phyloP scores from a whole-genome alignment of 1,140 invertebrate species.

The Pteromalus puparum region DNA sequence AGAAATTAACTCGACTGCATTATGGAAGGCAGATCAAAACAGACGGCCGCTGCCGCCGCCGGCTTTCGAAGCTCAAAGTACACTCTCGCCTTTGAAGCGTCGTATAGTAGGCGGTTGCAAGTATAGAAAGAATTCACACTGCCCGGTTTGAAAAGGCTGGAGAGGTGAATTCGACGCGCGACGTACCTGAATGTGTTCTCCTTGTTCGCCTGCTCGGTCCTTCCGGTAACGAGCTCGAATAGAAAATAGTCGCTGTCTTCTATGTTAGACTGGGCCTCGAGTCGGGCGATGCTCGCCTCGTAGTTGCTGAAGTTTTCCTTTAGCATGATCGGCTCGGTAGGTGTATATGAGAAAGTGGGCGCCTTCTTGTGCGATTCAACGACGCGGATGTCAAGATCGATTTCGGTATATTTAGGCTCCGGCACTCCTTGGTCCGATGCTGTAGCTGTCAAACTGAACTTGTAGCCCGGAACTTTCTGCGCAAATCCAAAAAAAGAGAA shows the following conservation, averaged over 20 bases:
- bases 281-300: conserved; percentile 79
- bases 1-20: too few species aligned
- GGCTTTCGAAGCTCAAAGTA: too few species aligned
- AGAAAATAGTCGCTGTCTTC: conserved; percentile 81
- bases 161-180: background rate
- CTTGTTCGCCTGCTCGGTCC: conserved; percentile 90
- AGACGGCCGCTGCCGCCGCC: too few species aligned
- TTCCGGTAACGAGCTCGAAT: conserved; percentile 87
- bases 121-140: background rate
- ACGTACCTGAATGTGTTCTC: conserved; percentile 81
- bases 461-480: conserved; percentile 80
- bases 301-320: conserved; percentile 85
- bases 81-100: too few species aligned
- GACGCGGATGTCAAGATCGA: conserved; percentile 87
- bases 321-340: conserved; percentile 78
- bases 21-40: too few species aligned
- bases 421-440: conserved; percentile 85
- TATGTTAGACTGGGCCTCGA: conserved; percentile 86
- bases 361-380: conserved; percentile 92
- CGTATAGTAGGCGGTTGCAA: too few species aligned
- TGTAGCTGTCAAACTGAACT: conserved; percentile 83
- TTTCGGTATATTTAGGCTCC: conserved; percentile 78
- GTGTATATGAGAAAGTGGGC: conserved; percentile 81
- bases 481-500: background rate
- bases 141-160: background rate